Percentiles rank a stretch among this genome's conserved stretches.
These are phyloP conservation scores for Eubucco bourcierii DNA, from an alignment of 2,113 vertebrate genomes.

Conservation along the genomic window DNA sequence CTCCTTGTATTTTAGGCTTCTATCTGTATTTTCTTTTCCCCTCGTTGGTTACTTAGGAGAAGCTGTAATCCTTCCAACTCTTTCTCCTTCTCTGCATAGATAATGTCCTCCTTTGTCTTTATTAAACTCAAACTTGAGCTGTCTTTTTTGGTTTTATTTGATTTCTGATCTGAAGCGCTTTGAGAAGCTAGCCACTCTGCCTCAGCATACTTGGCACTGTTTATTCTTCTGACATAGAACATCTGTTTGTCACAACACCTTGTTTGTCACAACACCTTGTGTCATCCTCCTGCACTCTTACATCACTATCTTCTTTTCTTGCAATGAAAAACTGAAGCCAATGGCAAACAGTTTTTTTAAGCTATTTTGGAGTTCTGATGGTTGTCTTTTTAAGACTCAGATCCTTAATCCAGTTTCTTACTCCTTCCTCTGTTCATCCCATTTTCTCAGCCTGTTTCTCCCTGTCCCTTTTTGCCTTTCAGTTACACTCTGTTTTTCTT, in stretches of 20 bases:
- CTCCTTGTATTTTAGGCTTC: neutral
- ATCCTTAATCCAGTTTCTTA: neutral
- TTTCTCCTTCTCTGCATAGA: neutral
- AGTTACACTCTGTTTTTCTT: neutral
- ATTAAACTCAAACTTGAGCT: neutral
- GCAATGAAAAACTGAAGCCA: neutral
- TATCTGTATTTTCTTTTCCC: neutral
- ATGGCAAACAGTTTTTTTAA: no score
- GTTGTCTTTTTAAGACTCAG: neutral
- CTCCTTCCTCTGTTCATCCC: neutral
- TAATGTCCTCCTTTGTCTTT: neutral
- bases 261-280: neutral
- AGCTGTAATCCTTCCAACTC: neutral
- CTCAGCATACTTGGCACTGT: neutral
- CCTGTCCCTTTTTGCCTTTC: neutral
- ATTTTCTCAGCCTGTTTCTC: neutral
- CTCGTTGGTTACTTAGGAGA: neutral
- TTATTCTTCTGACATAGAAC: neutral
- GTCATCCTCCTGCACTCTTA: neutral
- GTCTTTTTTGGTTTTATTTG: neutral
- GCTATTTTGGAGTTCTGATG: neutral
- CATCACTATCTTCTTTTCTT: neutral
- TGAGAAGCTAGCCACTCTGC: neutral
- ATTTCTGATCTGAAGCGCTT: neutral
- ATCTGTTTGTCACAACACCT: neutral